Conservation (phyloP, 1,140 invertebrate genomes). For the Venustaconcha ellipsiformis region DNA sequence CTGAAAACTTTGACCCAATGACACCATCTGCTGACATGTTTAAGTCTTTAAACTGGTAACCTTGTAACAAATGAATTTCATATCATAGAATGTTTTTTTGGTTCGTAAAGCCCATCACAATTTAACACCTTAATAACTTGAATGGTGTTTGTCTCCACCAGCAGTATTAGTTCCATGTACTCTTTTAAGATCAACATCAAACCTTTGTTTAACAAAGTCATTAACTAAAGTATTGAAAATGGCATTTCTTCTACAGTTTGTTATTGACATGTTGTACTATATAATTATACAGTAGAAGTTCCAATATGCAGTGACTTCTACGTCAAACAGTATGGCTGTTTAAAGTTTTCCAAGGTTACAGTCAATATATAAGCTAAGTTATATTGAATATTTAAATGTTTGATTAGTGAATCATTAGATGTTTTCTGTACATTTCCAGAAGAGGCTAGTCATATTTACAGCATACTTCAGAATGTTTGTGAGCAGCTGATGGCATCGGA, state of each 20-base stretch:
- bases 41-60: no score
- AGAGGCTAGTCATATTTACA: slow-evolving; percentile 38
- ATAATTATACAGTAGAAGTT: background rate
- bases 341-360: background rate
- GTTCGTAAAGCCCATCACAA: no score
- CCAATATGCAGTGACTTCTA: background rate
- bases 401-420: background rate
- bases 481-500: slow-evolving; percentile 73
- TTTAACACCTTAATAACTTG: no score
- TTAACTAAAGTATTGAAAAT: no score
- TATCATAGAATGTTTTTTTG: no score
- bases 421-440: slow-evolving; percentile 15
- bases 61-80: no score
- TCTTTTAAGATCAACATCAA: no score
- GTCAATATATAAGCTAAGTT: background rate
- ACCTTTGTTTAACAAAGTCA: no score
- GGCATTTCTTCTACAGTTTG: background rate
- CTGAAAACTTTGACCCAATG: no score
- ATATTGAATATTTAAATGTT: background rate
- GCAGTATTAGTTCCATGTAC: no score
- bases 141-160: no score
- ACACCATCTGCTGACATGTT: no score
- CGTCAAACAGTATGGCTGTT: background rate
- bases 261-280: background rate
- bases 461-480: slow-evolving; percentile 65